Percentiles rank a stretch among this genome's conserved stretches.
phyloP scores from a whole-genome alignment of 2,113 vertebrate species.

The Tiliqua scincoides region DNA sequence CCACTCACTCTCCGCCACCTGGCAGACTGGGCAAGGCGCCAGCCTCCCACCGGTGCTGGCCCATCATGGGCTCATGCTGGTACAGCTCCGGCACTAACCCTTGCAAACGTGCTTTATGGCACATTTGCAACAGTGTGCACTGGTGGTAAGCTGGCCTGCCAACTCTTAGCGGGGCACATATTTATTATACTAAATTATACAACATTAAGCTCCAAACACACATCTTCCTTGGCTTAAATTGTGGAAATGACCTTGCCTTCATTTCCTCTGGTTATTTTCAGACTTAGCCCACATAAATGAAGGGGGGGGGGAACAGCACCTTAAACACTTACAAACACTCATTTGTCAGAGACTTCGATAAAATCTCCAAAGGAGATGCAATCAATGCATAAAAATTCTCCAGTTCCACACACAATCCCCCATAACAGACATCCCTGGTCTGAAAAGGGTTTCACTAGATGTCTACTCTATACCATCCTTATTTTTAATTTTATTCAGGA shows the following conservation, averaged over 20 bases:
- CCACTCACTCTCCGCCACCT: too few species aligned
- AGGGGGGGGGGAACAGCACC: not conserved
- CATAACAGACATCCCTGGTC: not conserved
- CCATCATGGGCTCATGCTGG: too few species aligned
- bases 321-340: not conserved
- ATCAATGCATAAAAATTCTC: too few species aligned
- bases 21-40: too few species aligned
- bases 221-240: not conserved
- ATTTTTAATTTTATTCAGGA: not conserved
- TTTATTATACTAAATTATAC: too few species aligned
- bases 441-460: constrained; percentile 27
- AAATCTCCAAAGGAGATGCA: not conserved
- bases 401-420: too few species aligned
- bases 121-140: too few species aligned
- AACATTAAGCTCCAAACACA: not conserved
- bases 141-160: too few species aligned
- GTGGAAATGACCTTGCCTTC: not conserved
- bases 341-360: not conserved
- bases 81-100: too few species aligned
- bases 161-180: too few species aligned
- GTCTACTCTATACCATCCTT: not conserved
- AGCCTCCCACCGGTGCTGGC: too few species aligned
- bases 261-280: not conserved
- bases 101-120: too few species aligned
- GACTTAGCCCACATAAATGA: not conserved